These are phyloP conservation scores for Gonioctena quinquepunctata DNA, from an alignment of 1,140 invertebrate genomes.

Conservation along the genomic window DNA sequence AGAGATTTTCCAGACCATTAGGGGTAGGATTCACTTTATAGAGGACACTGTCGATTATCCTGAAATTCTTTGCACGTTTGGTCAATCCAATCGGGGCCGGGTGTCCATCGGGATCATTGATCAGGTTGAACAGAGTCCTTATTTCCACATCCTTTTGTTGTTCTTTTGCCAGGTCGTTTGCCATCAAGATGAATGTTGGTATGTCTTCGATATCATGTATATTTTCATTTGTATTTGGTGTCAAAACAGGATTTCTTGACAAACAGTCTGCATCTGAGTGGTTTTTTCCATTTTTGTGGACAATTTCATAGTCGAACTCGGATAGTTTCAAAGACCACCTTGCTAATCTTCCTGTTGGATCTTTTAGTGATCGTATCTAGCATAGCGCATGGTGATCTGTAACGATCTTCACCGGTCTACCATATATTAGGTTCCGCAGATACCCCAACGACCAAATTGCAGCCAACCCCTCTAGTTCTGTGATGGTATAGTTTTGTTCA, in stretches of 20 bases:
- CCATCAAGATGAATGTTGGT: too few relatives aligned
- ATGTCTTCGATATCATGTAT: too few relatives aligned
- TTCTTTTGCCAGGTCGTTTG: too few relatives aligned
- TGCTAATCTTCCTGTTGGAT: conserved; percentile 41
- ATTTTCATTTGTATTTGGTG: neutral
- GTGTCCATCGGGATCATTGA: neutral
- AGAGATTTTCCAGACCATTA: conserved; percentile 16
- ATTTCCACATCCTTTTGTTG: conserved; percentile 6
- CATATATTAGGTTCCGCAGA: conserved; percentile 26
- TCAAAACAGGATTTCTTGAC: conserved; percentile 15
- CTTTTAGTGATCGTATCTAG: conserved; percentile 55
- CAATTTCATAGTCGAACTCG: too few relatives aligned
- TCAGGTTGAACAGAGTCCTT: neutral
- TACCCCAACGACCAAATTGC: conserved; percentile 51
- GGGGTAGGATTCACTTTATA: conserved; percentile 12
- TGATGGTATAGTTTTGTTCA: conserved; percentile 55
- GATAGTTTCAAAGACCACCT: conserved; percentile 47
- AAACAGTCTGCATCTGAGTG: too few relatives aligned
- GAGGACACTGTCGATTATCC: conserved; percentile 12
- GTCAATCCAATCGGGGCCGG: neutral
- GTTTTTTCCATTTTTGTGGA: too few relatives aligned
- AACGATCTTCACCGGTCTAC: conserved; percentile 29
- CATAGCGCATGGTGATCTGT: conserved; percentile 56
- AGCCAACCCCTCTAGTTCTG: conserved; percentile 55
- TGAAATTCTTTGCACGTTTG: conserved; percentile 25